Evolutionary conservation across 2,888 invertebrate genomes (phyloP).

Genomic region (Heteropelma amictum): DNA sequence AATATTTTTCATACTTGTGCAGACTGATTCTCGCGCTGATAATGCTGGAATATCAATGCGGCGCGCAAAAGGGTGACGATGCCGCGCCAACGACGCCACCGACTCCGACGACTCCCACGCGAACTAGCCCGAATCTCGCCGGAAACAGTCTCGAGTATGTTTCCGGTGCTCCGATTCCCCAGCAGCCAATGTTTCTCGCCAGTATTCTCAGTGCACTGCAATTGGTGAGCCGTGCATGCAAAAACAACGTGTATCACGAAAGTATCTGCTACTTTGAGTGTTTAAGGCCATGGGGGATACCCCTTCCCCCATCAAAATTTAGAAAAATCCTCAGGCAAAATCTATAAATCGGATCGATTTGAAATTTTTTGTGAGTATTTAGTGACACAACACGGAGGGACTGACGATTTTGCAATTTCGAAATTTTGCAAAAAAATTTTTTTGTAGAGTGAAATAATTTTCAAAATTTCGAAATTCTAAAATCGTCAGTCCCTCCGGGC

Average conservation of each 20-base stretch:
- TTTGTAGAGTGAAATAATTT: no score
- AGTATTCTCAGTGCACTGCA: slow-evolving; percentile 88
- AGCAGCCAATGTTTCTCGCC: slow-evolving; percentile 90
- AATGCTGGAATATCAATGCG: slow-evolving; percentile 86
- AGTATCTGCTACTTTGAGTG: no score
- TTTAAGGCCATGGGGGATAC: no score
- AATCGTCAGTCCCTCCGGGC: no score
- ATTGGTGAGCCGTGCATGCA: slow-evolving; percentile 69
- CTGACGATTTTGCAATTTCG: no score
- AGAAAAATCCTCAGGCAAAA: no score
- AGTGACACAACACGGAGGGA: no score
- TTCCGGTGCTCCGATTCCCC: slow-evolving; percentile 84
- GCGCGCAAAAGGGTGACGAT: slow-evolving; percentile 79
- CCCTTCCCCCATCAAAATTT: no score
- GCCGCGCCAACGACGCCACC: slow-evolving; percentile 61
- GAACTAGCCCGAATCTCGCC: slow-evolving; percentile 68
- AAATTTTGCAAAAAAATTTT: no score
- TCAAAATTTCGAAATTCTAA: no score
- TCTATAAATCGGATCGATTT: no score
- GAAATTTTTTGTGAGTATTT: no score
- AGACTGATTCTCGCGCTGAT: slow-evolving; percentile 85
- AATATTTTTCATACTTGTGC: slow-evolving; percentile 49
- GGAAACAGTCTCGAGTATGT: slow-evolving; percentile 80
- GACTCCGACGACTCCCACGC: slow-evolving; percentile 68
- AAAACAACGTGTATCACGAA: neutral